phyloP scores from a whole-genome alignment of 2,797 vertebrate species.

The Masticophis lateralis region DNA sequence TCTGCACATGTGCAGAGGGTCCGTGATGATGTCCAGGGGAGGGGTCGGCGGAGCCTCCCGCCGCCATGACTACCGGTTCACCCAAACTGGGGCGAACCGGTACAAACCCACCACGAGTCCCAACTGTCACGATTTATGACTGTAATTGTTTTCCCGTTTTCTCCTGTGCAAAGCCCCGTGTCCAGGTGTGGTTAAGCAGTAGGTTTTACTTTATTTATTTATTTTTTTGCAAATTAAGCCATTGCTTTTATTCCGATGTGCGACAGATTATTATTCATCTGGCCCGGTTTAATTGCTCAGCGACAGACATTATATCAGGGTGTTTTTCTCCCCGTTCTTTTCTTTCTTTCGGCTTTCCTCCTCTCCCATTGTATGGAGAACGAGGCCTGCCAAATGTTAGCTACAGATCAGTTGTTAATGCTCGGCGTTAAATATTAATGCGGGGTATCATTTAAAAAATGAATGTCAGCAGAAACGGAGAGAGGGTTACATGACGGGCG shows the following conservation, averaged over 20 bases:
- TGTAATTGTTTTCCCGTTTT: not conserved
- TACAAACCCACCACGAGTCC: no score
- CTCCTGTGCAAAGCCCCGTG: no score
- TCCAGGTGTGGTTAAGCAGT: not conserved
- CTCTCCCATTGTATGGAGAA: constrained; percentile 55
- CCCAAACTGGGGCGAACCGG: no score
- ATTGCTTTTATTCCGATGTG: not conserved
- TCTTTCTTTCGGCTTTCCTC: constrained; percentile 32
- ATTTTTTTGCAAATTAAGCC: not conserved
- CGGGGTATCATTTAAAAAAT: constrained; percentile 40
- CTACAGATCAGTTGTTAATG: constrained; percentile 46
- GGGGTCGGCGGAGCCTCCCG: no score
- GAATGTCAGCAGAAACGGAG: constrained; percentile 4
- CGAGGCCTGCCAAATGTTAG: constrained; percentile 69
- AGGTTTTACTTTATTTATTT: not conserved
- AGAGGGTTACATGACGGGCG: constrained; percentile 47
- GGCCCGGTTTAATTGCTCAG: rapidly evolving
- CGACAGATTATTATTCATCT: not conserved
- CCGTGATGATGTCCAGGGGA: no score
- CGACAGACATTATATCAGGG: not conserved
- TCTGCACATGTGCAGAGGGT: no score
- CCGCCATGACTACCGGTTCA: no score
- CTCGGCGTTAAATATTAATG: constrained; percentile 70
- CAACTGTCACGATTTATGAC: not conserved
- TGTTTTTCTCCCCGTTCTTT: constrained; percentile 17